Evolutionary conservation across 2,888 invertebrate genomes (phyloP).

Genomic region (Epinotia nisella): DNA sequence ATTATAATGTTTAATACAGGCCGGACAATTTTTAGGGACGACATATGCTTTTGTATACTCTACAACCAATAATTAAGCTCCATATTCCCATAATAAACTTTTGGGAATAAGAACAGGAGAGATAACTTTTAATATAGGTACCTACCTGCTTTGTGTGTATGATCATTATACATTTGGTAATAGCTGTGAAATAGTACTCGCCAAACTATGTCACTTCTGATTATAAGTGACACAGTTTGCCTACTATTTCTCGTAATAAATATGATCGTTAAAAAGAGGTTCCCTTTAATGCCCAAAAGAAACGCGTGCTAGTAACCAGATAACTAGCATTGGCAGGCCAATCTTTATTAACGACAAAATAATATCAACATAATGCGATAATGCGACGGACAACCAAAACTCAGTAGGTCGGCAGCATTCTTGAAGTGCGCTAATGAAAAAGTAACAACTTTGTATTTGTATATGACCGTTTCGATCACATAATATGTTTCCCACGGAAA

Average conservation of each 20-base stretch:
- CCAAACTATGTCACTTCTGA: background rate
- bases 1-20: no score
- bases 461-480: slow-evolving; percentile 47
- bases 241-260: background rate
- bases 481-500: slow-evolving; percentile 72
- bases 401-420: slow-evolving; percentile 40
- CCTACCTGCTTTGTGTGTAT: no score
- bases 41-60: no score
- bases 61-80: no score
- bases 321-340: slow-evolving; percentile 10
- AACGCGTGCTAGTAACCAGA: slow-evolving; percentile 11
- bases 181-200: background rate
- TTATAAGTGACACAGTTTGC: background rate
- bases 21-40: no score
- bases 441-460: slow-evolving; percentile 45
- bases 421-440: slow-evolving; percentile 44
- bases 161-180: background rate
- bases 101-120: no score
- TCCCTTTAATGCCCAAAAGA: background rate
- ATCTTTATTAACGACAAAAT: slow-evolving; percentile 9
- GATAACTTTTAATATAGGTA: no score
- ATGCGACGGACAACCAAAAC: slow-evolving; percentile 21
- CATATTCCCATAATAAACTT: no score
- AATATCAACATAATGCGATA: slow-evolving; percentile 41
- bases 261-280: background rate